These are phyloP conservation scores for Nasonia vitripennis DNA, from an alignment of 1,140 invertebrate genomes.

Conservation along the genomic window DNA sequence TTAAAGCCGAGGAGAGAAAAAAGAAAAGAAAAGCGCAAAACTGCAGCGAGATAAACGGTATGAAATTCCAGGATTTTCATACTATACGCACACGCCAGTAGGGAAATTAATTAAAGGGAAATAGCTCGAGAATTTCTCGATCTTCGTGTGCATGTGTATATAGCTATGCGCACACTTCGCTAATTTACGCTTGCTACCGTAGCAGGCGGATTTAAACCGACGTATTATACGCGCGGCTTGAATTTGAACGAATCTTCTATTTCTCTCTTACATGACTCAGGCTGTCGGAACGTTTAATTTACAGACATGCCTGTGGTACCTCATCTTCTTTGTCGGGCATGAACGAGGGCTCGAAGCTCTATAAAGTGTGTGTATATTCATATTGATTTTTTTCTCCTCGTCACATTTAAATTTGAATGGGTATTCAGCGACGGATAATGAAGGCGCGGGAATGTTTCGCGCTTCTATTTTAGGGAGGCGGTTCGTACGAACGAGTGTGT, in stretches of 20 bases:
- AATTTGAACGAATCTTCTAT: background rate
- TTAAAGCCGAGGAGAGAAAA: background rate
- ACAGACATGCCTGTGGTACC: background rate
- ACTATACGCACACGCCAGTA: background rate
- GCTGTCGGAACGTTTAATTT: background rate
- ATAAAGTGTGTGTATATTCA: background rate
- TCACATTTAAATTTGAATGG: background rate
- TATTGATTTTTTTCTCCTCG: background rate
- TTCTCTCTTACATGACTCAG: background rate
- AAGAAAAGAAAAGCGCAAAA: background rate
- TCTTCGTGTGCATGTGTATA: conserved; percentile 13
- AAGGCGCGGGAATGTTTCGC: background rate
- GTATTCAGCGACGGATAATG: background rate
- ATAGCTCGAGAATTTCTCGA: conserved; percentile 38
- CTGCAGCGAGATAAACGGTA: background rate
- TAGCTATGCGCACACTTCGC: background rate
- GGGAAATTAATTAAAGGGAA: conserved; percentile 49
- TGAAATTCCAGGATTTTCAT: conserved; percentile 37
- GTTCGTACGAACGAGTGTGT: no score
- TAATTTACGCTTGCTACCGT: background rate
- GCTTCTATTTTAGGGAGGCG: background rate
- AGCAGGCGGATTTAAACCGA: background rate
- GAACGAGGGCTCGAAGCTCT: background rate
- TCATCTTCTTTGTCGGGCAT: background rate
- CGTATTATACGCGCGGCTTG: background rate